Percentiles rank a stretch among this genome's conserved stretches.
These are phyloP conservation scores for Helicoverpa zea DNA, from an alignment of 1,140 invertebrate species.

Conservation along the genomic window DNA sequence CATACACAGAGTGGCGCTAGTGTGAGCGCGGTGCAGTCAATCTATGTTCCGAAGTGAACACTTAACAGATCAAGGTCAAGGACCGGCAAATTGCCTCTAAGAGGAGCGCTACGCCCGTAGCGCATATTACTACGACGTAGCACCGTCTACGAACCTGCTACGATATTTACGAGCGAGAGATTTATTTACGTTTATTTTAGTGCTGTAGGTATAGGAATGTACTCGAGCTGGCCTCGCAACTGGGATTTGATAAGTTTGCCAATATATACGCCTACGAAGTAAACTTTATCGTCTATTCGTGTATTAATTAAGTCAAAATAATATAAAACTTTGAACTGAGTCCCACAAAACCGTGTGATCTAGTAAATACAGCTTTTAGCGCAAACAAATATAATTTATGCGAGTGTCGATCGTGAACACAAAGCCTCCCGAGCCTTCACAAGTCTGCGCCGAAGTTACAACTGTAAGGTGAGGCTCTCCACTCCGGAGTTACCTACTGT, in stretches of 20 bases:
- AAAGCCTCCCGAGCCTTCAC: background rate
- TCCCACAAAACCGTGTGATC: background rate
- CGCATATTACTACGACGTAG: conserved; percentile 24
- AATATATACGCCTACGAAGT: too few relatives aligned
- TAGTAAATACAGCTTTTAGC: background rate
- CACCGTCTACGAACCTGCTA: conserved; percentile 23
- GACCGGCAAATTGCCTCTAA: conserved; percentile 25
- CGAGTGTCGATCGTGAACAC: conserved; percentile 22
- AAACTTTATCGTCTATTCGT: too few relatives aligned
- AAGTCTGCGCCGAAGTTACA: background rate
- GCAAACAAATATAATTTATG: conserved; percentile 35
- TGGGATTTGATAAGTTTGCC: too few relatives aligned
- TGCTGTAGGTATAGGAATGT: background rate
- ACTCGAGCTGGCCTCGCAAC: background rate
- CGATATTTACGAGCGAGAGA: conserved; percentile 27
- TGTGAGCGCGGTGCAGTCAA: conserved; percentile 10
- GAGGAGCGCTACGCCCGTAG: conserved; percentile 28
- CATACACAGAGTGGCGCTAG: background rate
- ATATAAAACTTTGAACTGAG: too few relatives aligned
- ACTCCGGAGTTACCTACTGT: background rate
- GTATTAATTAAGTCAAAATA: too few relatives aligned
- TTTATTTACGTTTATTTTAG: conserved; percentile 10
- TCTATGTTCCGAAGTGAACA: conserved; percentile 14
- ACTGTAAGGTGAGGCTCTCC: background rate
- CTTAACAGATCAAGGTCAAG: conserved; percentile 29